Base-by-base conservation (phyloP, 1,140 invertebrate genomes). In the Geopemphigus sp. region DNA sequence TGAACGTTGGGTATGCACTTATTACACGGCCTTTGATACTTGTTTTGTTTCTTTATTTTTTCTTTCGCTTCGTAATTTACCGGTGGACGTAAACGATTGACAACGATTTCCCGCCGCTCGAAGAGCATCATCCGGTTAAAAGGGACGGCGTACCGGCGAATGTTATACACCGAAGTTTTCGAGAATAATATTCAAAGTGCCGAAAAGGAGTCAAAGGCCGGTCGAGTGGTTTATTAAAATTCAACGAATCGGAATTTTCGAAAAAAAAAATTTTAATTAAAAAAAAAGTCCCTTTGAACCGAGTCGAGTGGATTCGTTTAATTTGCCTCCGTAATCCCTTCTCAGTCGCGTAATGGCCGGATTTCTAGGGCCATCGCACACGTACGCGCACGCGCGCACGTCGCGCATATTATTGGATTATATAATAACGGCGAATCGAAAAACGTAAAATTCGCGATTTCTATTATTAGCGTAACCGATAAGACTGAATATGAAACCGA, bases 151-250 rank as follows among this genome's bases (percentile, higher is more conserved):
- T 17, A 17, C 45, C 12, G 19, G 6, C 64, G n/a, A 50, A 70
- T 50, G 53, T 70, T 50, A 29, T 17, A n/a, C n/a, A n/a, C n/a
- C n/a, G 17, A 53, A 53, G 66, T 70, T 53, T 70, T 70, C 53
- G 50, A 32, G n/a, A n/a, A 3, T 45, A 59, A 59, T 59, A 59
- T 76, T 76, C 22, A 50, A 61, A 59, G 39, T 61, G 54, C 29
- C 56, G 57, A 78, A 63, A 78, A 78, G 57, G 24, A 78, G 45
- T 78, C 74, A 78, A 78, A 78, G 74, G 74, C 39, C 74, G 24
- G 72, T 78, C 74, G 39, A 78, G 74, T 78, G 74, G 74, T 57
- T 61, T 61, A 63, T 78, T 78, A 78, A 78, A 78, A 78, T 78
- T 47, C 74, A 78, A 78, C 57, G 57, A 24, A 63, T 63, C 17